phyloP scores from a whole-genome alignment of 1,140 invertebrate species.

The Drosophila ficusphila region DNA sequence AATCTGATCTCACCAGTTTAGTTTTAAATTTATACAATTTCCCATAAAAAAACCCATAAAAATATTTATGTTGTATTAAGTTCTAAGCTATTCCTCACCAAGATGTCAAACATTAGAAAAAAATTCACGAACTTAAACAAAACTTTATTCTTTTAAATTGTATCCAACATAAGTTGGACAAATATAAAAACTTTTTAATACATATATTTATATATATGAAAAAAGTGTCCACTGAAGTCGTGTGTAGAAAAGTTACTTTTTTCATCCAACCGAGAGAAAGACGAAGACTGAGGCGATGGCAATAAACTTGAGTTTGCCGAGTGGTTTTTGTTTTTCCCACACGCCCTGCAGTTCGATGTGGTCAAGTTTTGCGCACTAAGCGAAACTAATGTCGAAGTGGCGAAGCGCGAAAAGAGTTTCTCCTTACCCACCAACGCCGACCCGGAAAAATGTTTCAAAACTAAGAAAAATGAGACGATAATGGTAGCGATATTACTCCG shows the following conservation, averaged over 20 bases:
- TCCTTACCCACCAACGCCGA: neutral
- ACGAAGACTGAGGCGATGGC: conserved; percentile 39
- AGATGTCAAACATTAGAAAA: conserved; percentile 48
- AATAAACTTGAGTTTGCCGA: conserved; percentile 72
- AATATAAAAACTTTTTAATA: conserved; percentile 69
- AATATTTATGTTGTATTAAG: neutral
- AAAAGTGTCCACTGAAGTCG: conserved; percentile 54
- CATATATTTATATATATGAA: conserved; percentile 32
- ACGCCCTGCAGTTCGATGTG: conserved; percentile 37
- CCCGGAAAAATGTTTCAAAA: conserved; percentile 47
- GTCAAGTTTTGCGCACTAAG: conserved; percentile 73
- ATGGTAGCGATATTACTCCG: conserved; percentile 64
- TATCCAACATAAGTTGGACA: conserved; percentile 47
- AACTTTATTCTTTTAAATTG: conserved; percentile 40
- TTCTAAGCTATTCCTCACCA: conserved; percentile 20
- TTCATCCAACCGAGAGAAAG: conserved; percentile 2
- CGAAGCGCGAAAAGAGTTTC: conserved; percentile 70
- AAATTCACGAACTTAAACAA: conserved; percentile 28
- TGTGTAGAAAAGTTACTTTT: conserved; percentile 44
- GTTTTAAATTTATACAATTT: too few relatives aligned
- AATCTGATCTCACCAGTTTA: too few relatives aligned
- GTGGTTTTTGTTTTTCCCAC: conserved; percentile 51
- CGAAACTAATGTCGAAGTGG: conserved; percentile 74
- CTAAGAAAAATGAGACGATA: conserved; percentile 77
- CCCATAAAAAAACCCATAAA: too few relatives aligned